Base-by-base conservation (phyloP, 2,113 vertebrate species). In the Protobothrops mucrosquamatus region DNA sequence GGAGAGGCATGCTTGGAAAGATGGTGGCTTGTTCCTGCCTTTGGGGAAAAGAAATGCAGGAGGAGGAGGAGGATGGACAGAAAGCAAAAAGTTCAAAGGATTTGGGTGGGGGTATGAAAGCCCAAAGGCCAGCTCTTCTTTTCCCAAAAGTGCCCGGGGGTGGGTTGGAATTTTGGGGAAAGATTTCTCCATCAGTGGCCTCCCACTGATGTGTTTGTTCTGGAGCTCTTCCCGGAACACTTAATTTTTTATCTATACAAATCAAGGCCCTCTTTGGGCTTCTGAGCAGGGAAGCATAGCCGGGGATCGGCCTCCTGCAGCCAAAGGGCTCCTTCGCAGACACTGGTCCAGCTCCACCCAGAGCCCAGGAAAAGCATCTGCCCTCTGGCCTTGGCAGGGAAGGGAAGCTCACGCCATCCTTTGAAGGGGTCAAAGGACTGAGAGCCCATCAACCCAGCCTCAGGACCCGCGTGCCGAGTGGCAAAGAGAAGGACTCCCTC, bases 191-290 rank as follows among this genome's bases (percentile, higher is more conserved):
- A 89, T 87, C 29, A 89, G 85, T 85, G 51, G 91, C 93, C 95
- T 95, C 94, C 94, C 87, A 96, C 51, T 85, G 89, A 92, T 92
- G 81, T 97, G 95, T 96, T 97, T 97, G 90, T 94, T 85, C 97
- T 97, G 97, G 97, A 97, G 94, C 95, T 92, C 22, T 93, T 96
- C 95, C 95, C 39, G 90, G 96, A 94, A 96, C 93, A 94, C 91
- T 97, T 97, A 97, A 96, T 97, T 97, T 97, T 97, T 97, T 97
- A 97, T 95, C 96, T 94, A 69, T 91, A 20, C 95, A 94, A 97
- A 95, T 93, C 89, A 9, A 55, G 89, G 57, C 88, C 94, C 92
- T 92, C 90, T 52, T 11, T 88, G 92, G 15, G 39, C 91, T 92
- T 8, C 34, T 91, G 95, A 93, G 93, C 89, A 85, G 11, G 81